A percentile compares a stretch with the other conserved stretches of the same genome.
phyloP scores from a whole-genome alignment of 2,113 vertebrate species.

The Delphinapterus leucas region DNA sequence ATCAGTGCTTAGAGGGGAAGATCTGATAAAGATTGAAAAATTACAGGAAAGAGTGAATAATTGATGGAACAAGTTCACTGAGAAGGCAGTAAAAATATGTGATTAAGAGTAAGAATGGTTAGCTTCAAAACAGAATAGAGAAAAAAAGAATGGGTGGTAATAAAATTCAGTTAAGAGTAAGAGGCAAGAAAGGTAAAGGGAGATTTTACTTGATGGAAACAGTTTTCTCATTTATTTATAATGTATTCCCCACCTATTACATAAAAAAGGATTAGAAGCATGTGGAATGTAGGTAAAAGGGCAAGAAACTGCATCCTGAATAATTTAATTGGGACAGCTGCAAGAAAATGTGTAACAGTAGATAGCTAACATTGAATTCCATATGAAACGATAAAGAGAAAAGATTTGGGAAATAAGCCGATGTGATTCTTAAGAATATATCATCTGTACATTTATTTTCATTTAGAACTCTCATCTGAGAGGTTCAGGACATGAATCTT shows the following conservation, averaged over 20 bases:
- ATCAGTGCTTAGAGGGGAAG: neutral
- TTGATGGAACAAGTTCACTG: neutral
- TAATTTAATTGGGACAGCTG: constrained; percentile 39
- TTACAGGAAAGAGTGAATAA: neutral
- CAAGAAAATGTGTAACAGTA: neutral
- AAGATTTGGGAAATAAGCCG: neutral
- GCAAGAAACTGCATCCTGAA: constrained; percentile 12
- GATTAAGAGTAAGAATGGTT: neutral
- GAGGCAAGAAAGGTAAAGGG: neutral
- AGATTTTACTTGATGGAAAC: constrained; percentile 21
- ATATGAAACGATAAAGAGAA: neutral
- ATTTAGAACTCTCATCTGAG: neutral
- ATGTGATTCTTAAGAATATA: neutral
- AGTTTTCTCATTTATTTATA: constrained; percentile 33
- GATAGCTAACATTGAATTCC: neutral
- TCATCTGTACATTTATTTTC: neutral
- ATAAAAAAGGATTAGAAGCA: constrained; percentile 9
- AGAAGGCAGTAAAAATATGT: neutral
- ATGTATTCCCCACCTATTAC: constrained; percentile 2
- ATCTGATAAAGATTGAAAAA: neutral
- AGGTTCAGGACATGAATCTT: neutral
- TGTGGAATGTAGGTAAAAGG: neutral
- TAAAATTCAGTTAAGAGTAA: neutral
- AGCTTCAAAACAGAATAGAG: neutral
- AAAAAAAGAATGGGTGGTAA: neutral